Base-by-base conservation (phyloP, 1,140 invertebrate genomes). In the Galleria mellonella region DNA sequence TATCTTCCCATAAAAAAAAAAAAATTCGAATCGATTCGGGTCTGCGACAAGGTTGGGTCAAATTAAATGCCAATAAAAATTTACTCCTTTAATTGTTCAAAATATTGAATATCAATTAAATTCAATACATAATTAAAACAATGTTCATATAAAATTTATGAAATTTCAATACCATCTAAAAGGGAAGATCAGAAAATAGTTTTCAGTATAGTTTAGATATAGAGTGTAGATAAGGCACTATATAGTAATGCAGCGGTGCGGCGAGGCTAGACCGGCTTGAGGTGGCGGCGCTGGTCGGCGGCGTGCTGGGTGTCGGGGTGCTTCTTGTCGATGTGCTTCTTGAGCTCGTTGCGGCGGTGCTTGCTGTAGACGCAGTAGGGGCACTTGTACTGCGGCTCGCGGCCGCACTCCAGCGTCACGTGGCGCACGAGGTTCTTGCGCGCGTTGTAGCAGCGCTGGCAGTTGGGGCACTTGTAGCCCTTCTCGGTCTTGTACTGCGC, bases 351-450 rank as follows among this genome's bases (percentile, higher is more conserved):
- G 73, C 77, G 74, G 56, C 58, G 86, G 62, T 83, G 86, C 66
- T 86, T 87, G 73, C 74, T 74, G 68, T 83, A 84, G 43, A 68
- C 33, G 70, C 91, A 92, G 70, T 89, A 86, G 6, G 89, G 89
- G 56, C 91, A 92, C 55, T 89, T 87, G 77, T 91, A 91, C 67
- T 90, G 88, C 9, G 91, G 90, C 47, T 89, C 88, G 69, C 88
- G 88, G n/a, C 91, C 90, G 67, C 91, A 92, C 70, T 93, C 91
- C 48, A 90, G 85, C 55, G 88, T 89, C 49, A 90, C 82, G 74
- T 92, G 91, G 5, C 90, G 88, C 53, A 89, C 89, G 29, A 91
- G 77, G 52, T 90, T 91, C 58, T 88, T 87, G 56, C 88, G 87
- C 53, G 86, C 87, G 77, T 87, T 88, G 74, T 89, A 89, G 57